Conservation (phyloP, 2,113 vertebrate species). For the Peromyscus californicus region DNA sequence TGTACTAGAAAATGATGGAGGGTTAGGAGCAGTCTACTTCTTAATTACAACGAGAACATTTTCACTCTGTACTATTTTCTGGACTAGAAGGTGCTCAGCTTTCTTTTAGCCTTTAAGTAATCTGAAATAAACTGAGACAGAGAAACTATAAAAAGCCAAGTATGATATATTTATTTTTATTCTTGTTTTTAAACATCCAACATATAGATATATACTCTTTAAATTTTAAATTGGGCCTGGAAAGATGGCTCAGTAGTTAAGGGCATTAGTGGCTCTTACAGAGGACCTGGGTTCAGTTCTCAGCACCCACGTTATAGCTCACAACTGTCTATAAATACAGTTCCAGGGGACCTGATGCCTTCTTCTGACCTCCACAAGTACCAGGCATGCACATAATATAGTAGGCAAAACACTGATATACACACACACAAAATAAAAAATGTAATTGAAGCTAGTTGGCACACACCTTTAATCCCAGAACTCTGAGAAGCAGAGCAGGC, state of each 20-base stretch:
- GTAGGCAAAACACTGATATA: background rate
- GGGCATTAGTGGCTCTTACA: background rate
- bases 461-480: background rate
- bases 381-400: background rate
- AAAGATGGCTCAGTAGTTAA: background rate
- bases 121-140: slow-evolving; percentile 3
- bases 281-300: background rate
- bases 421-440: background rate
- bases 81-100: slow-evolving; percentile 23
- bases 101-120: slow-evolving; percentile 59
- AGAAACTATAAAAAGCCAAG: slow-evolving; percentile 49
- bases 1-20: background rate
- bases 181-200: slow-evolving; percentile 53
- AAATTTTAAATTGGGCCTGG: background rate
- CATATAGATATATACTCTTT: slow-evolving; percentile 40
- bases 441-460: background rate
- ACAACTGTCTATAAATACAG: background rate
- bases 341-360: background rate
- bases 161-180: slow-evolving; percentile 51
- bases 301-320: background rate
- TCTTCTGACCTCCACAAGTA: background rate
- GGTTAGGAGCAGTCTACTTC: slow-evolving; percentile 18
- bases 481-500: background rate
- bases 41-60: slow-evolving; percentile 56
- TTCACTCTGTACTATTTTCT: slow-evolving; percentile 58